Base-by-base conservation (phyloP, 2,888 invertebrate species). In the Coremacera marginata region DNA sequence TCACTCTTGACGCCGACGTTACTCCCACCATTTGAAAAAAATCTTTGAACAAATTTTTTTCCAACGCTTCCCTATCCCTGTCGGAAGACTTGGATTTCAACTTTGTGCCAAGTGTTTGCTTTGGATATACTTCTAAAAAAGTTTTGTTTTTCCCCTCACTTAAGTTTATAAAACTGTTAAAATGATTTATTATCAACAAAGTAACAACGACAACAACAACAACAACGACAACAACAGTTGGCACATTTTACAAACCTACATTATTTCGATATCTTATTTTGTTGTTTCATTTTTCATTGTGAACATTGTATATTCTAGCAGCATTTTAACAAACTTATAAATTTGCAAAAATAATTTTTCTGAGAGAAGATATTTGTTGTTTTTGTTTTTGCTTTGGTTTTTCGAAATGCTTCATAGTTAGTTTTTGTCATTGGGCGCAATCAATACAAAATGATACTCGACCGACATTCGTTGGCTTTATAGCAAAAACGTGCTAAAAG, bases 101-200 rank as follows among this genome's bases (percentile, higher is more conserved):
- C 44, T 44, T 44, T 44, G 2, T 44, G 44, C 44, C 14, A 44
- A 44, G 44, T 44, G 44, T 44, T 44, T 44, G 11, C 44, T 11
- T 44, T 44, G 44, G n/a, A n/a, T n/a, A 44, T 44, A 44, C 3
- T 11, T 11, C 11, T 44, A 44, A 14, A 44, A 44, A 44, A 44
- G 11, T 44, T 44, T 44, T 44, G 44, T 44, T 44, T 44, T 44
- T 44, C 44, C 11, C 11, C 44, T 44, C 44, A 44, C 44, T 44
- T 44, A 11, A 44, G 44, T 44, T 44, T 44, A 44, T 44, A 44
- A 44, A 44, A 44, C 44, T 44, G 44, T 44, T 44, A 71, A 77
- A 78, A 80, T 80, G 78, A 73, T 73, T 65, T 63, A 75, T 77
- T 77, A 78, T 77, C 76, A 72, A 80, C 63, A 74, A 71, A 60